phyloP scores from a whole-genome alignment of 2,113 vertebrate genomes.

The Crocuta crocuta region DNA sequence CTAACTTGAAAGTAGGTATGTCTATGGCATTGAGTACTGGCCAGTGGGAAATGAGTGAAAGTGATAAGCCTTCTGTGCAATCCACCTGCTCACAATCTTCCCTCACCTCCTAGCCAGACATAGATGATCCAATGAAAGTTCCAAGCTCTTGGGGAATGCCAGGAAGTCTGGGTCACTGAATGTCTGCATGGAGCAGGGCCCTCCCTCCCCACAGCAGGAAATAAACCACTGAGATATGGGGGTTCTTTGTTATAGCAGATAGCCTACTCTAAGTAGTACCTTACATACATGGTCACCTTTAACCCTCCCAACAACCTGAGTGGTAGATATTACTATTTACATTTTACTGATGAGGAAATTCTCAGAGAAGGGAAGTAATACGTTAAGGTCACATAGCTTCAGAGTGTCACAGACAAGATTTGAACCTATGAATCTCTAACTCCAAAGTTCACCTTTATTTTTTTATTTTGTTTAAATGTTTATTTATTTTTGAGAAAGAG shows the following conservation, averaged over 20 bases:
- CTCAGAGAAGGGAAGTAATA: not conserved
- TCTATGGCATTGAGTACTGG: not conserved
- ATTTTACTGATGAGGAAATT: slow-evolving; percentile 22
- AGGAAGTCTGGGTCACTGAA: not conserved
- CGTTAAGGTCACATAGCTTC: slow-evolving; percentile 3
- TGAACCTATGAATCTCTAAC: not conserved
- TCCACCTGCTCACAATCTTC: not conserved
- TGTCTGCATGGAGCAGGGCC: not conserved
- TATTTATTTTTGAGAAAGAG: no score
- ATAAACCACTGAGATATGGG: not conserved
- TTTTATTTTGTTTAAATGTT: no score
- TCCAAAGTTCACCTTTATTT: not conserved
- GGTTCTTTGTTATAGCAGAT: not conserved
- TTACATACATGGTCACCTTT: not conserved
- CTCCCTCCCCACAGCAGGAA: not conserved
- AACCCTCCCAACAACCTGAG: not conserved
- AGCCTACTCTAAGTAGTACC: not conserved
- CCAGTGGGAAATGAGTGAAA: not conserved
- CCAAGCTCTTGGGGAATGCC: not conserved
- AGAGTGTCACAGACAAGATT: not conserved
- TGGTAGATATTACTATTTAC: not conserved
- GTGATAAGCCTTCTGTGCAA: not conserved
- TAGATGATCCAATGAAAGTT: not conserved
- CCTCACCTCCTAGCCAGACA: not conserved
- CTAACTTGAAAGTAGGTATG: not conserved